Percentiles rank a stretch among this genome's conserved stretches.
Conservation (phyloP, 2,113 vertebrate genomes). For the Ameiurus melas region DNA sequence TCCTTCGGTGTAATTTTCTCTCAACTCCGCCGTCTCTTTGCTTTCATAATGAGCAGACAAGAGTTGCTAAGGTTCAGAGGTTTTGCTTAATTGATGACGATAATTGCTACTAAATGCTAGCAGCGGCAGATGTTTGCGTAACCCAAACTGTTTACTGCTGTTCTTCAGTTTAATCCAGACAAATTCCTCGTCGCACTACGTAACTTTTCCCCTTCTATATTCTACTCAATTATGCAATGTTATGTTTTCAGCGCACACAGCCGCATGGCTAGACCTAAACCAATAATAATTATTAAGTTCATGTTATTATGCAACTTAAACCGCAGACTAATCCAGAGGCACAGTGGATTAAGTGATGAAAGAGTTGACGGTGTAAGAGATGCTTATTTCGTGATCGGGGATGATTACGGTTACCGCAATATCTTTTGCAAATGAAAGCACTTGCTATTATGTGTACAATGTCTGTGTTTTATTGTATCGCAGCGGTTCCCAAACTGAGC, state of each 20-base stretch:
- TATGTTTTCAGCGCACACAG: constrained; percentile 37
- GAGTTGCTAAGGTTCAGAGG: background rate
- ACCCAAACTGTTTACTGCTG: constrained; percentile 2
- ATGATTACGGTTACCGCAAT: constrained; percentile 50
- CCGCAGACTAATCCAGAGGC: constrained; percentile 10
- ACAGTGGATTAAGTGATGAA: constrained; percentile 10
- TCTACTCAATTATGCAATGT: constrained; percentile 37
- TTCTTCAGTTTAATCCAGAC: constrained; percentile 12
- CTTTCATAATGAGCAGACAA: background rate
- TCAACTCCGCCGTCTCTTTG: background rate
- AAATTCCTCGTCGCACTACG: constrained; percentile 11
- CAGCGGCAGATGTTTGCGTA: background rate
- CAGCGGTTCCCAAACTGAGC: constrained; percentile 34
- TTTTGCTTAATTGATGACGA: constrained; percentile 17
- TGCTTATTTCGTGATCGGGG: constrained; percentile 32
- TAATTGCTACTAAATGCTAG: constrained; percentile 9
- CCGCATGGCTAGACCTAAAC: constrained; percentile 8
- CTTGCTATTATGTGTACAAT: constrained; percentile 43
- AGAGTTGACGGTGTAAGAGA: constrained; percentile 41
- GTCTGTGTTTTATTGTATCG: constrained; percentile 45
- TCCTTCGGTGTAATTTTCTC: background rate
- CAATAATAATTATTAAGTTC: constrained; percentile 13
- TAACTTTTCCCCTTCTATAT: constrained; percentile 26
- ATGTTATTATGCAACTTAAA: constrained; percentile 26
- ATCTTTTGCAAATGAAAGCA: constrained; percentile 49